Conservation (phyloP, 1,140 invertebrate species). For the Chelonus insularis region DNA sequence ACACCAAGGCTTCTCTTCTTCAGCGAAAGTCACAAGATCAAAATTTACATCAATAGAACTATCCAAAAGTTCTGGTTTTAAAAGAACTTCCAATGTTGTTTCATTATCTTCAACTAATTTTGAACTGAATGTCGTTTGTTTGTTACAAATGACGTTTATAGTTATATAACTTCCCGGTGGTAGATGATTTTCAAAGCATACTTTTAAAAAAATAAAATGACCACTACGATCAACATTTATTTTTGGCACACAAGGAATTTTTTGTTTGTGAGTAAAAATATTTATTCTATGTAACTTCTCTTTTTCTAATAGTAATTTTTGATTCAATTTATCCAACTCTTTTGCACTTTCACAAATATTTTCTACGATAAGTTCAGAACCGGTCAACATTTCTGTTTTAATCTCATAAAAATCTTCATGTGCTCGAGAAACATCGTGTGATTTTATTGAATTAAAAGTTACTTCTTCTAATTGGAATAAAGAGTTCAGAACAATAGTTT, state of each 20-base stretch:
- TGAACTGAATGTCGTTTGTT: constrained; percentile 36
- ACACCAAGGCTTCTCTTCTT: constrained; percentile 42
- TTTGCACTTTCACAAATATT: constrained; percentile 39
- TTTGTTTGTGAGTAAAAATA: constrained; percentile 41
- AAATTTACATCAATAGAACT: constrained; percentile 26
- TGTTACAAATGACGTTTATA: constrained; percentile 32
- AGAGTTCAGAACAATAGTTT: constrained; percentile 3
- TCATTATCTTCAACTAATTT: constrained; percentile 39
- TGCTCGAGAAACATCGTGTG: constrained; percentile 32
- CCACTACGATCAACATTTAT: constrained; percentile 36
- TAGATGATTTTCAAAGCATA: constrained; percentile 38
- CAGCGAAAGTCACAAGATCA: constrained; percentile 43
- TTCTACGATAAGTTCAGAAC: constrained; percentile 35
- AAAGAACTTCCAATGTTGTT: constrained; percentile 37
- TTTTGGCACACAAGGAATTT: constrained; percentile 33
- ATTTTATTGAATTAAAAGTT: not conserved
- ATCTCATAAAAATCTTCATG: constrained; percentile 33
- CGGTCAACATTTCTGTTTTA: constrained; percentile 39
- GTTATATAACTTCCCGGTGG: constrained; percentile 39
- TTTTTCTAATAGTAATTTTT: constrained; percentile 28
- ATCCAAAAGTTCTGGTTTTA: constrained; percentile 28
- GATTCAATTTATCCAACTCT: constrained; percentile 31
- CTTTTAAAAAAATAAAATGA: constrained; percentile 33
- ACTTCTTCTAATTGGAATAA: not conserved
- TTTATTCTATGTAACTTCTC: constrained; percentile 46